phyloP scores from a whole-genome alignment of 2,113 vertebrate genomes.

The Myrmecophaga tridactyla region DNA sequence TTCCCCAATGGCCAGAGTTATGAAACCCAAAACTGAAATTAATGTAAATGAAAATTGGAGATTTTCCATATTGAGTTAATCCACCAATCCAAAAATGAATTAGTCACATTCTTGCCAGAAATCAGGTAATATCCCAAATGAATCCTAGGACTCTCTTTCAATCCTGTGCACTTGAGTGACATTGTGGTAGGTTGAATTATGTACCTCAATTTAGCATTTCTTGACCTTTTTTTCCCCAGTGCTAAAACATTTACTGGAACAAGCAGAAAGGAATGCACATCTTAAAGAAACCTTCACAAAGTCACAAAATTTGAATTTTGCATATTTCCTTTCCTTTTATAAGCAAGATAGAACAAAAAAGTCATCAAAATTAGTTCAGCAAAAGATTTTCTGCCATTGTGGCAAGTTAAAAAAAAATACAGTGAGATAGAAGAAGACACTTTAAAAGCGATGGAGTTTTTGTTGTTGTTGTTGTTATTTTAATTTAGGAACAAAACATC shows the following conservation, averaged over 20 bases:
- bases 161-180: not conserved
- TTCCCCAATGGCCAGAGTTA: not conserved
- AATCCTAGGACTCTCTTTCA: not conserved
- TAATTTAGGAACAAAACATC: constrained; percentile 52
- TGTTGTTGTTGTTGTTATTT: constrained; percentile 26
- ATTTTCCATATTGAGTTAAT: not conserved
- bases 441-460: constrained; percentile 56
- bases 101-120: not conserved
- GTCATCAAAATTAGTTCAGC: constrained; percentile 78
- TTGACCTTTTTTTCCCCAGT: too few species aligned
- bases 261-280: constrained; percentile 87
- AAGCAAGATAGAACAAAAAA: constrained; percentile 81
- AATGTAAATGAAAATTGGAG: not conserved
- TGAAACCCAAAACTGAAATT: not conserved
- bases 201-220: too few species aligned
- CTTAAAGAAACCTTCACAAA: constrained; percentile 86
- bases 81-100: not conserved
- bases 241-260: constrained; percentile 90
- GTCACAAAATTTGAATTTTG: constrained; percentile 83
- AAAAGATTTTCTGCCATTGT: constrained; percentile 75
- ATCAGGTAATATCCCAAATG: not conserved
- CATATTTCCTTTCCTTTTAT: constrained; percentile 79
- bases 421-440: constrained; percentile 59
- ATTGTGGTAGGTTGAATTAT: too few species aligned
- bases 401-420: constrained; percentile 69